Percentiles rank a stretch among this genome's conserved stretches.
Evolutionary conservation across 2,797 vertebrate species (phyloP).

Genomic region (Amphiprion clarkii): DNA sequence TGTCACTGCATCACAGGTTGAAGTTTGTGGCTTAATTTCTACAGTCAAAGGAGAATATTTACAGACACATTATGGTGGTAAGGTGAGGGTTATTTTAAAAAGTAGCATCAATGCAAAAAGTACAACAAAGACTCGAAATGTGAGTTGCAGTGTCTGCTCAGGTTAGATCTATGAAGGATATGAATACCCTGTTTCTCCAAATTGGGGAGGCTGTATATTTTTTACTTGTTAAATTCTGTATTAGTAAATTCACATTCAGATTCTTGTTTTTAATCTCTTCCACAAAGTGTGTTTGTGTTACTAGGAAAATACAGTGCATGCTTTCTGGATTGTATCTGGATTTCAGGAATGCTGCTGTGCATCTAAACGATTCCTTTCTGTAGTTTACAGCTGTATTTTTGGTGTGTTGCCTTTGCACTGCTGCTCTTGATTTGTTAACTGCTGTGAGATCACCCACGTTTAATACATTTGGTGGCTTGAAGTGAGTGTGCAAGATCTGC

Average conservation of each 20-base stretch:
- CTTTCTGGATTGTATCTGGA: no score
- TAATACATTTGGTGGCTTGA: no score
- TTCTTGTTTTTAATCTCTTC: neutral
- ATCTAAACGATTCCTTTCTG: neutral
- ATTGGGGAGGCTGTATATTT: no score
- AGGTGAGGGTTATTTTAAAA: neutral
- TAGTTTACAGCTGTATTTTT: neutral
- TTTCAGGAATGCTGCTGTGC: neutral
- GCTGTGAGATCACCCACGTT: no score
- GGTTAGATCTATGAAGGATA: no score
- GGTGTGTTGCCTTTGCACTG: neutral
- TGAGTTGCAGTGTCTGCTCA: no score
- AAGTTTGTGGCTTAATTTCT: no score
- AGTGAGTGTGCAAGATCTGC: no score
- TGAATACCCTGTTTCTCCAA: no score
- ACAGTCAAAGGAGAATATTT: neutral
- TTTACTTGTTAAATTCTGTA: no score
- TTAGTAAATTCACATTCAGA: no score
- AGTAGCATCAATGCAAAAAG: neutral
- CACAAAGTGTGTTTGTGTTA: neutral
- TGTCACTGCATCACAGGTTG: no score
- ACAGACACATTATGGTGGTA: neutral
- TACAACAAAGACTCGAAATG: neutral
- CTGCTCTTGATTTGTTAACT: neutral
- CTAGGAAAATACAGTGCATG: neutral